Conservation (phyloP, 2,797 vertebrate genomes). For the Antrozous pallidus region DNA sequence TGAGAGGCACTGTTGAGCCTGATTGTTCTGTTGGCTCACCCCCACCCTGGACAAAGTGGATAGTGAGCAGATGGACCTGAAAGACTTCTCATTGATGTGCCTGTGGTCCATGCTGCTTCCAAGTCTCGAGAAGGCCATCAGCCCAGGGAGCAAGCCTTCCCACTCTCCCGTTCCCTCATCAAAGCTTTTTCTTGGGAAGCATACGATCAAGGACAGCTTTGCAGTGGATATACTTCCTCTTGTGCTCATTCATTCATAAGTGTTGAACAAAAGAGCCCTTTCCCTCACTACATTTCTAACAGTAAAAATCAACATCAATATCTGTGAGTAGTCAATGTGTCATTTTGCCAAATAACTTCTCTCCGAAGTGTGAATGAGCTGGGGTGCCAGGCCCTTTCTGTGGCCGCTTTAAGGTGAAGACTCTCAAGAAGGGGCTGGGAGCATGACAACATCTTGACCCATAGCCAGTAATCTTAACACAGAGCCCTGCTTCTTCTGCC, state of each 20-base stretch:
- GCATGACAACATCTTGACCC: no score
- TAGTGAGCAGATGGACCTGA: neutral
- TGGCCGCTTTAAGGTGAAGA: neutral
- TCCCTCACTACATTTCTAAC: neutral
- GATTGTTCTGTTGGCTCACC: neutral
- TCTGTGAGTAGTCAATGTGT: neutral
- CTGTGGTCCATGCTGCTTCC: neutral
- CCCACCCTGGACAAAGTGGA: neutral
- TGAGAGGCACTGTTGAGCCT: rapidly evolving
- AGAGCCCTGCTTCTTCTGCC: neutral
- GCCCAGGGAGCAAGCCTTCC: neutral
- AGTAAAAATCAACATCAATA: neutral
- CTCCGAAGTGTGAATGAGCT: neutral
- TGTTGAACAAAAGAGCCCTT: neutral
- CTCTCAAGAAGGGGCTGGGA: neutral
- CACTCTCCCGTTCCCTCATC: neutral
- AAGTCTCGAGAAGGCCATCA: no score
- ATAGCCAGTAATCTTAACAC: neutral
- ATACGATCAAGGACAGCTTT: neutral
- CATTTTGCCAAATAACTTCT: neutral
- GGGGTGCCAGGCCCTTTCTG: neutral
- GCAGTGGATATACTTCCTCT: neutral
- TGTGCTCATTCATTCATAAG: neutral
- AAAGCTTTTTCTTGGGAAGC: neutral
- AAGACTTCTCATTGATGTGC: neutral